phyloP scores from a whole-genome alignment of 2,888 invertebrate genomes.

The Pantelozetes paolii region DNA sequence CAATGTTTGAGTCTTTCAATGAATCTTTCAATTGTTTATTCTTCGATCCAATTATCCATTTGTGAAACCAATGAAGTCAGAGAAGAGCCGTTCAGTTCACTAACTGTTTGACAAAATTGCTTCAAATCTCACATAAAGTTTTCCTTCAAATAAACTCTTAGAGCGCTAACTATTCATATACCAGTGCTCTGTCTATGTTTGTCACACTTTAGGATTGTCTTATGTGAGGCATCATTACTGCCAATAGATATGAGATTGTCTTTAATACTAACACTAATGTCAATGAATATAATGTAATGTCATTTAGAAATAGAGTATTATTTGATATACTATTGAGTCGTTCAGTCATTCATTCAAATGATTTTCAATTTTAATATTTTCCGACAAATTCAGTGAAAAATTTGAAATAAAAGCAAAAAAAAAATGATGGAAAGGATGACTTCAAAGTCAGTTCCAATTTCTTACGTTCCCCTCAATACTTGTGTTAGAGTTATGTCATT shows the following conservation, averaged over 20 bases:
- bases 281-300: background rate
- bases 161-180: background rate
- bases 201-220: background rate
- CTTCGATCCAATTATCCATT: constrained; percentile 26
- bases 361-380: background rate
- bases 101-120: constrained; percentile 16
- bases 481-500: constrained; percentile 24
- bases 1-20: background rate
- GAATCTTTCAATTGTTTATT: background rate
- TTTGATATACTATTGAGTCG: background rate
- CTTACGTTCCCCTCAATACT: background rate
- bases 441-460: constrained; percentile 1
- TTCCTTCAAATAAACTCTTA: constrained; percentile 21
- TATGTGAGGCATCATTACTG: constrained; percentile 10
- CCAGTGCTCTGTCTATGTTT: background rate
- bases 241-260: constrained; percentile 24
- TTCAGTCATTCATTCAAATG: background rate
- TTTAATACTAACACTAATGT: constrained; percentile 2
- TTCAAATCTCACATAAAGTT: constrained; percentile 25
- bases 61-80: constrained; percentile 11
- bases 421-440: constrained; percentile 1
- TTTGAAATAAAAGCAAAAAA: background rate
- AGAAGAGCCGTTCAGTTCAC: constrained; percentile 3
- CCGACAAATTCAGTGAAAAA: background rate
- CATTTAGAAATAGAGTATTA: background rate